These are phyloP conservation scores for Sternotherus odoratus DNA, from an alignment of 2,797 vertebrate species.

Conservation along the genomic window DNA sequence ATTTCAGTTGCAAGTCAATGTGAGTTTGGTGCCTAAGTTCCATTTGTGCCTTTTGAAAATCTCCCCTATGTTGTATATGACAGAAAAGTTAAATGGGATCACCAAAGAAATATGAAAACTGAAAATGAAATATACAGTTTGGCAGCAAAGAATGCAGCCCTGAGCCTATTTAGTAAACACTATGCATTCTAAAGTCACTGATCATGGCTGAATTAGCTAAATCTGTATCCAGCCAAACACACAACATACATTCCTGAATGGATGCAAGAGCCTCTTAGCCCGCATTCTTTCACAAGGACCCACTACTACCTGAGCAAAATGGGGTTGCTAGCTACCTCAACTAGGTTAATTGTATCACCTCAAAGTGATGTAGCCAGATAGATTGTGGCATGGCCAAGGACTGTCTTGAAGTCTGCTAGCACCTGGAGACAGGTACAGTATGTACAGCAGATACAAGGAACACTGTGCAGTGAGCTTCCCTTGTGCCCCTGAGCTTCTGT, in stretches of 20 bases:
- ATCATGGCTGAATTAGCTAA: not conserved
- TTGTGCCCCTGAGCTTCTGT: not conserved
- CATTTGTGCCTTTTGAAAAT: not conserved
- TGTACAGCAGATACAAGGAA: not conserved
- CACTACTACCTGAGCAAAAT: not conserved
- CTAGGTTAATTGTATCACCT: not conserved
- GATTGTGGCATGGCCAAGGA: not conserved
- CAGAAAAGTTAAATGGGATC: not conserved
- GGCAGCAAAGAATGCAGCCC: not conserved
- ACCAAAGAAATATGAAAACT: not conserved
- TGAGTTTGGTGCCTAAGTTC: not conserved
- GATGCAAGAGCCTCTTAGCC: not conserved
- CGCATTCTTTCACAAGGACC: not conserved
- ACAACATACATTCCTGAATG: rapidly evolving
- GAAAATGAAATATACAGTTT: not conserved
- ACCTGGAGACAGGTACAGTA: not conserved
- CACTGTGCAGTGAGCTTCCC: not conserved
- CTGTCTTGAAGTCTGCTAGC: not conserved
- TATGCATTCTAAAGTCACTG: not conserved
- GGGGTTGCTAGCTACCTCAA: not conserved
- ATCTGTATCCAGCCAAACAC: not conserved
- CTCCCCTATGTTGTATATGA: not conserved
- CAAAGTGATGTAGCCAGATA: not conserved
- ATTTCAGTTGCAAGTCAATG: not conserved
- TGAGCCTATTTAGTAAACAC: not conserved